phyloP scores from a whole-genome alignment of 2,888 invertebrate genomes.

The Ophraella communa region DNA sequence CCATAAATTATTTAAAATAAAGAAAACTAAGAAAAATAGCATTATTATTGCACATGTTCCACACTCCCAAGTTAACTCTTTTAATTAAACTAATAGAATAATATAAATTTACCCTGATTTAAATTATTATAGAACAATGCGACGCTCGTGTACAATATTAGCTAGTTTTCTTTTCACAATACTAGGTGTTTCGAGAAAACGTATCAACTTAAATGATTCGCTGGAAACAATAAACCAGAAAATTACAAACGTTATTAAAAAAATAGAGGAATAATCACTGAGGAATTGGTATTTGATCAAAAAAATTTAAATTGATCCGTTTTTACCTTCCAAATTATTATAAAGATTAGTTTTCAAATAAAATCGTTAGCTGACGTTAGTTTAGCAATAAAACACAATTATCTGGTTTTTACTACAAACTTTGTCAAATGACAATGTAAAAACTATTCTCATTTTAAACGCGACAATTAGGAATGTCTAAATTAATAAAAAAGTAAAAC shows the following conservation, averaged over 20 bases:
- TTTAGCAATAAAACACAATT: no score
- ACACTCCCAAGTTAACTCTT: conserved; percentile 26
- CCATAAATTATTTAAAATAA: not conserved
- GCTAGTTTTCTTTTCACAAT: conserved; percentile 10
- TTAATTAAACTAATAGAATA: conserved; percentile 47
- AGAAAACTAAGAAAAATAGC: conserved; percentile 5
- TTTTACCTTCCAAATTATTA: not conserved
- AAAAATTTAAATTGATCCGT: not conserved
- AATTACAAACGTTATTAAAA: no score
- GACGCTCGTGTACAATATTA: conserved; percentile 35
- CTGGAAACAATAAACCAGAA: not conserved
- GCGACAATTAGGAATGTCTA: no score
- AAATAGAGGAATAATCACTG: no score
- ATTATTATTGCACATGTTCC: conserved; percentile 7
- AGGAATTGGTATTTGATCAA: not conserved
- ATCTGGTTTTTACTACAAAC: not conserved
- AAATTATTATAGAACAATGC: conserved; percentile 56
- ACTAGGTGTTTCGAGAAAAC: not conserved
- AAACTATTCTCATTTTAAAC: no score
- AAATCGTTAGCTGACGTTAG: no score
- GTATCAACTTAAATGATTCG: not conserved
- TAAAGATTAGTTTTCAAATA: not conserved
- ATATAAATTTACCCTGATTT: conserved; percentile 56
- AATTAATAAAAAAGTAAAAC: no score
- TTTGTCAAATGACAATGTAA: not conserved